These are phyloP conservation scores for Ictalurus furcatus DNA, from an alignment of 2,113 vertebrate genomes.

Conservation along the genomic window DNA sequence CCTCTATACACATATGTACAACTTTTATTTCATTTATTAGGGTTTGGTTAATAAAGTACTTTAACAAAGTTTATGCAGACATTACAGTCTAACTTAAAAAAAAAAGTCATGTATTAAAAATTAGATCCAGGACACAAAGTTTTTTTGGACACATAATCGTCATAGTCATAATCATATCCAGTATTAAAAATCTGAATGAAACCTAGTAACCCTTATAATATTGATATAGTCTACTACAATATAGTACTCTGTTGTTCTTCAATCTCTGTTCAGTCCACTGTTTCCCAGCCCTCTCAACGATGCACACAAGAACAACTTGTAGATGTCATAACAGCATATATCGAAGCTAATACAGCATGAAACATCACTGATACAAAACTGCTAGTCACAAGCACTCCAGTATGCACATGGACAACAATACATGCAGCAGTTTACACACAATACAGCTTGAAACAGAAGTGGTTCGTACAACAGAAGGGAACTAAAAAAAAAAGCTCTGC, in stretches of 20 bases:
- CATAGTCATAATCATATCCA: not conserved
- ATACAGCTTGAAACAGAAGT: not conserved
- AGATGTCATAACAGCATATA: not conserved
- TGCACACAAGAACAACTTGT: not conserved
- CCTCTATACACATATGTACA: not conserved
- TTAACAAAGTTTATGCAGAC: slow-evolving; percentile 9
- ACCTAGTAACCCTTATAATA: not conserved
- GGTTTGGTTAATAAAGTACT: slow-evolving; percentile 15
- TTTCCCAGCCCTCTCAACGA: not conserved
- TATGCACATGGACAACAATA: slow-evolving; percentile 28
- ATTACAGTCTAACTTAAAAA: slow-evolving; percentile 24
- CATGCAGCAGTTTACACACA: slow-evolving; percentile 46
- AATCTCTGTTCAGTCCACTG: not conserved
- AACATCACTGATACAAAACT: slow-evolving; percentile 23
- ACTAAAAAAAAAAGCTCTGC: not conserved
- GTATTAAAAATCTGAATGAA: slow-evolving; percentile 14
- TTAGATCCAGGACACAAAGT: not conserved
- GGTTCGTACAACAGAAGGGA: not conserved
- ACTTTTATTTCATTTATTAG: not conserved
- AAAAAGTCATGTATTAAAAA: slow-evolving; percentile 15
- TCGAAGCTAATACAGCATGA: not conserved
- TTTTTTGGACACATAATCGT: not conserved
- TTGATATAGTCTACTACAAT: not conserved
- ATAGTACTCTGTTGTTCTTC: not conserved
- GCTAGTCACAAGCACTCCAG: slow-evolving; percentile 18